A percentile compares a stretch with the other conserved stretches of the same genome.
phyloP scores from a whole-genome alignment of 2,888 invertebrate genomes.

The Melanostoma mellinum region DNA sequence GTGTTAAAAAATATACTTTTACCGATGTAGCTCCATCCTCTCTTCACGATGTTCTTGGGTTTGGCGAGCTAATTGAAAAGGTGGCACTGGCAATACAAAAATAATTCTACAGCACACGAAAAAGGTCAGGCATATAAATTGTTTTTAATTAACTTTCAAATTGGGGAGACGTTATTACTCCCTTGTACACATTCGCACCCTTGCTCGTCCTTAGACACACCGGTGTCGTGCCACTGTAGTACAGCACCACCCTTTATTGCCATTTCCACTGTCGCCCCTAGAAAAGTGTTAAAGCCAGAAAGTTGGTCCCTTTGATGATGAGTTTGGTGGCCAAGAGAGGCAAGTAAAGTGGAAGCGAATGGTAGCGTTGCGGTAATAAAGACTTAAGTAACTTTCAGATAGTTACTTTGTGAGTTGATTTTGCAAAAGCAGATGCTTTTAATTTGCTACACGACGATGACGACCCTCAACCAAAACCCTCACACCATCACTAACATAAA shows the following conservation, averaged over 20 bases:
- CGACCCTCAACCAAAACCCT: background rate
- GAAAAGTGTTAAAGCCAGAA: conserved; percentile 38
- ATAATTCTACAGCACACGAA: conserved; percentile 46
- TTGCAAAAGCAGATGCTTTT: conserved; percentile 62
- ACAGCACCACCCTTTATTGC: conserved; percentile 4
- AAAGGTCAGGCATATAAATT: conserved; percentile 63
- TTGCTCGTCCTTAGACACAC: background rate
- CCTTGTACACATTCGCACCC: conserved; percentile 4
- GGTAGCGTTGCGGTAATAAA: conserved; percentile 62
- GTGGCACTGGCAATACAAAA: conserved; percentile 32
- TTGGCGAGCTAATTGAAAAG: conserved; percentile 58
- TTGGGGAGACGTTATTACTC: conserved; percentile 49
- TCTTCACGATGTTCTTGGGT: background rate
- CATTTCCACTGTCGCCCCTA: background rate
- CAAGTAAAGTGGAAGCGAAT: conserved; percentile 39
- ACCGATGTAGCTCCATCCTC: conserved; percentile 2
- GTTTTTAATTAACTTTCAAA: conserved; percentile 69
- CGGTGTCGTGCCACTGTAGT: background rate
- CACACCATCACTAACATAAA: background rate
- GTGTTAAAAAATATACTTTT: background rate
- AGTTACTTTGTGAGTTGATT: conserved; percentile 65
- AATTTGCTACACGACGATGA: conserved; percentile 31
- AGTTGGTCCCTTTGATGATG: conserved; percentile 51
- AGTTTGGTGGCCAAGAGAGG: conserved; percentile 5
- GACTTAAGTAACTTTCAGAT: conserved; percentile 63